A percentile compares a stretch with the other conserved stretches of the same genome.
phyloP scores from a whole-genome alignment of 2,797 vertebrate genomes.

The Todus mexicanus region DNA sequence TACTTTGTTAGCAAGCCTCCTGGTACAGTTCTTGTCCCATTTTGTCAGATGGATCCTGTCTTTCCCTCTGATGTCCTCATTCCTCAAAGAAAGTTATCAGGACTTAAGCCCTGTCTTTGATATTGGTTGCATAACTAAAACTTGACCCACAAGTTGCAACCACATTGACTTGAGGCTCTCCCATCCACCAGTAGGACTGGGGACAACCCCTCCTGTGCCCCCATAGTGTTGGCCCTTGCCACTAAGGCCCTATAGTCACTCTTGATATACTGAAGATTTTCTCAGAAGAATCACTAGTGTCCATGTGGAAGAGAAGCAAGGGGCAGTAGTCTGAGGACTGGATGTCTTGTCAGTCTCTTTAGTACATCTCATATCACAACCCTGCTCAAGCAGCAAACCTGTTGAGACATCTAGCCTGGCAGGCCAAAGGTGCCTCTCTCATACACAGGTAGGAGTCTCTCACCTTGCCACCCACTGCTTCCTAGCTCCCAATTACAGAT shows the following conservation, averaged over 20 bases:
- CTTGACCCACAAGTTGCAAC: not conserved
- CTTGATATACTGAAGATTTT: not conserved
- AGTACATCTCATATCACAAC: not conserved
- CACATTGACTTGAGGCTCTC: not conserved
- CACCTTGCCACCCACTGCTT: not conserved
- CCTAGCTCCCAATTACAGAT: not conserved
- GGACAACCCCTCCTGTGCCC: not conserved
- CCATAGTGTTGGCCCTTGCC: not conserved
- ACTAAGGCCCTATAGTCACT: not conserved
- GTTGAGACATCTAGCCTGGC: not conserved
- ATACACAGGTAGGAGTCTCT: not conserved
- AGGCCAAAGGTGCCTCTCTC: not conserved
- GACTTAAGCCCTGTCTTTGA: not conserved
- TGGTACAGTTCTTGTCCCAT: not conserved
- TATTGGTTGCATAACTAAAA: not conserved
- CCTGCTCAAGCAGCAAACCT: not conserved
- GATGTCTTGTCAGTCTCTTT: not conserved
- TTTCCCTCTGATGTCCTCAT: not conserved
- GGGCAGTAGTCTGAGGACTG: not conserved
- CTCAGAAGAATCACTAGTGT: not conserved
- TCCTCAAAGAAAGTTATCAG: not conserved
- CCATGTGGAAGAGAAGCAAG: not conserved
- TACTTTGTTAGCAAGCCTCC: not conserved
- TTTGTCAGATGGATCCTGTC: not conserved
- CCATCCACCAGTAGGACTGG: not conserved